Evolutionary conservation across 1,140 invertebrate species (phyloP), one percentile per base, ranked within the genome.

Genomic region (Zophobas atratus): DNA sequence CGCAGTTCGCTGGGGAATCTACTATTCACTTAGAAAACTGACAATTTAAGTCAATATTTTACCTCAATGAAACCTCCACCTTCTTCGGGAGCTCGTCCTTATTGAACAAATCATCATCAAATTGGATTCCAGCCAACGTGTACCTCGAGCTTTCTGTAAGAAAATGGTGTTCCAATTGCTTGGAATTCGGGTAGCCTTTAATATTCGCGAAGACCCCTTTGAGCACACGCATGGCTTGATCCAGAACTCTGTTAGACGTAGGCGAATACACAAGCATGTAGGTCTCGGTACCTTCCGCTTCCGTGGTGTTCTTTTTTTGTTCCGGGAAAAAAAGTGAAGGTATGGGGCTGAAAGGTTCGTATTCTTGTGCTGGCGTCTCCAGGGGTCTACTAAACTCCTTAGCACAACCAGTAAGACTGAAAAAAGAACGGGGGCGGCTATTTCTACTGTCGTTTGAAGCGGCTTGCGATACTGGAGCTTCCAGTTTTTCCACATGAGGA

Each of bases 401-500:
- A 92, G 84, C 6, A 92, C 80, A 0, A 95, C 92, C 38, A 97
- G 86, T 46, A 96, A 87, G 0, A 91, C 82, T 67, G 92, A 90
- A 63, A 96, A 94, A n/a, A 92, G 80, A 0, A 94, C 89, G 6
- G 91, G 94, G 63, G 90, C 81, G 0, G 91, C 78, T 77, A 97
- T 85, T 85, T 97, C 95, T 32, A 93, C 84, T 5, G 91, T 60
- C 1, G 95, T 91, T 82, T 95, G 93, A 51, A 91, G 79, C 48
- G 92, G 92, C 85, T 94, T 93, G 72, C 94, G 88, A 86, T 90
- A 92, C 87, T 95, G 93, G 32, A 96, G 88, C 6, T 92, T 88
- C 88, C 92, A 94, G 83, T 96, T 96, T 86, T 97, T 97, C 95
- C 95, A 97, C 82, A 96, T 88, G 32, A 97, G 86, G 36, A 97